A percentile compares a stretch with the other conserved stretches of the same genome.
phyloP scores from a whole-genome alignment of 2,113 vertebrate genomes.

The Oncorhynchus mykiss region DNA sequence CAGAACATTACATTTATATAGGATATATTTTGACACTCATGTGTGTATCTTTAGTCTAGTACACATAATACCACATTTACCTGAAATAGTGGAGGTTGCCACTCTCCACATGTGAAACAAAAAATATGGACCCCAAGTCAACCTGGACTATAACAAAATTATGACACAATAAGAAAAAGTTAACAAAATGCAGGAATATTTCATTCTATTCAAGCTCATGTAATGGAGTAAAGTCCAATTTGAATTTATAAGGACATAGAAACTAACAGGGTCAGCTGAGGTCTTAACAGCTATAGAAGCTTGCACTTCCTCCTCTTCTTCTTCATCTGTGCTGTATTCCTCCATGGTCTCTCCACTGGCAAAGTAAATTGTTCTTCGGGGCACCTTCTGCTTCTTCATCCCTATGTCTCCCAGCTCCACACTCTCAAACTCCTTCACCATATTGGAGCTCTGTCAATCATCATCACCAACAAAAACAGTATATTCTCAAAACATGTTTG shows the following conservation, averaged over 20 bases:
- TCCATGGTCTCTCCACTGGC: slow-evolving; percentile 98
- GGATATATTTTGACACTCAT: too few relatives aligned
- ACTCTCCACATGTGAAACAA: slow-evolving; percentile 97
- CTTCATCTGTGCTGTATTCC: slow-evolving; percentile 96
- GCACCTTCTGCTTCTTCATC: slow-evolving; percentile 76
- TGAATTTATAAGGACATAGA: background rate
- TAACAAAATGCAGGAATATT: too few relatives aligned
- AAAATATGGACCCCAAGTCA: slow-evolving; percentile 95
- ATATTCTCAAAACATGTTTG: background rate
- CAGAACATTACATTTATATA: too few relatives aligned
- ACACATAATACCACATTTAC: slow-evolving; percentile 47
- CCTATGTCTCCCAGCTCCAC: slow-evolving; percentile 85
- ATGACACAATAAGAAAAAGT: background rate
- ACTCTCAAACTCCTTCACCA: slow-evolving; percentile 81
- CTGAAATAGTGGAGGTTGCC: slow-evolving; percentile 92
- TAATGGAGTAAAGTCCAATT: too few relatives aligned
- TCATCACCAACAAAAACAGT: background rate
- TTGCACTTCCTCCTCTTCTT: slow-evolving; percentile 75
- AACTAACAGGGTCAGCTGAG: background rate
- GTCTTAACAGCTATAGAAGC: slow-evolving; percentile 48
- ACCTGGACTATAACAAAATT: slow-evolving; percentile 79
- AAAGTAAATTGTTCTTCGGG: slow-evolving; percentile 92
- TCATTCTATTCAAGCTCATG: too few relatives aligned
- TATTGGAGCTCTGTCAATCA: slow-evolving; percentile 58
- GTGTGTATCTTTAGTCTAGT: background rate